A percentile compares a stretch with the other conserved stretches of the same genome.
phyloP scores from a whole-genome alignment of 53 echinoderm and acorn worm genomes.

The Henricia sp. region DNA sequence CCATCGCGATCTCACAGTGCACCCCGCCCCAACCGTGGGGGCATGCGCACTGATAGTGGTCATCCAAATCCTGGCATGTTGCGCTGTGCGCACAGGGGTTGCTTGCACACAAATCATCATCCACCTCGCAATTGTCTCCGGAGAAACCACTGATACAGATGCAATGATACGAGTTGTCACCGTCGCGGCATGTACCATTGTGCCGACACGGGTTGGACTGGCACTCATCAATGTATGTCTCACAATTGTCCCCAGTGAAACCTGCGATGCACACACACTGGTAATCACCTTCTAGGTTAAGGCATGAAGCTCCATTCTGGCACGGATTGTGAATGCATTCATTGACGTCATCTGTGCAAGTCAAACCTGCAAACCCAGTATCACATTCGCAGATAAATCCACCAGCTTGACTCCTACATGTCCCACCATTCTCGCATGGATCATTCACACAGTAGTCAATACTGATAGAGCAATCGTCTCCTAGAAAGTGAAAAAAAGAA shows the following conservation, averaged over 20 bases:
- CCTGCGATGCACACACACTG: too few relatives aligned
- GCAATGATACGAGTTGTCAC: too few relatives aligned
- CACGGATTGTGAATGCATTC: slow-evolving; percentile 58
- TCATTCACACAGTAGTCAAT: slow-evolving; percentile 40
- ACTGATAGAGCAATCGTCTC: too few relatives aligned
- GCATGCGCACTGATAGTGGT: too few relatives aligned
- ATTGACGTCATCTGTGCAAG: slow-evolving; percentile 54
- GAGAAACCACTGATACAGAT: too few relatives aligned
- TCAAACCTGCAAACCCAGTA: slow-evolving; percentile 59
- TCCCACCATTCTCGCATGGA: slow-evolving; percentile 64
- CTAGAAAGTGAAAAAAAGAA: too few relatives aligned
- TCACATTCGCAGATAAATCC: slow-evolving; percentile 63
- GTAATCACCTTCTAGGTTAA: slow-evolving; percentile 52
- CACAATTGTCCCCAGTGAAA: too few relatives aligned
- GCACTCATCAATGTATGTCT: too few relatives aligned
- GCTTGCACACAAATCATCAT: slow-evolving; percentile 46
- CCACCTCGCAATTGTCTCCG: too few relatives aligned
- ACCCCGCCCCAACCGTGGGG: slow-evolving; percentile 65
- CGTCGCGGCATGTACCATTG: too few relatives aligned
- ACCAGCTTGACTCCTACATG: slow-evolving; percentile 42
- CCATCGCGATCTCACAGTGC: slow-evolving; percentile 61
- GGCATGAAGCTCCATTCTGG: slow-evolving; percentile 48
- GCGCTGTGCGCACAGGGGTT: slow-evolving; percentile 72
- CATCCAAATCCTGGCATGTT: too few relatives aligned
- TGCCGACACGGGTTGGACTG: too few relatives aligned